phyloP scores from a whole-genome alignment of 2,797 vertebrate genomes.

The Phyllotis vaccarum region DNA sequence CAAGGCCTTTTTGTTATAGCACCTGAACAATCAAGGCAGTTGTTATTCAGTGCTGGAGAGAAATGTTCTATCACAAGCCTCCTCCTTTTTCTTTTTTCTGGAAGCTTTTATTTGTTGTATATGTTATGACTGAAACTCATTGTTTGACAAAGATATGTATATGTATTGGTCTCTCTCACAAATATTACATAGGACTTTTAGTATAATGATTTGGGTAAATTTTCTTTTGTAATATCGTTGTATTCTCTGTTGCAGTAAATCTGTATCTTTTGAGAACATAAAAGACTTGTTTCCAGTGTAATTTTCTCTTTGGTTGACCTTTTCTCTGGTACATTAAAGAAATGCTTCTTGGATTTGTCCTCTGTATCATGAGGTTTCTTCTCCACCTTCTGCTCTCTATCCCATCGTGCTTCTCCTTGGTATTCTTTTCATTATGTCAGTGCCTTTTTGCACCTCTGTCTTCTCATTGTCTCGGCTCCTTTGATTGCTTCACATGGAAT shows the following conservation, averaged over 20 bases:
- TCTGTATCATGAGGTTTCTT: not conserved
- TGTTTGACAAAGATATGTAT: not conserved
- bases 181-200: not conserved
- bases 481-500: not conserved
- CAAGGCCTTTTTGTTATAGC: not conserved
- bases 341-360: not conserved
- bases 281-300: not conserved
- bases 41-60: not conserved
- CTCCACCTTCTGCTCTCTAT: not conserved
- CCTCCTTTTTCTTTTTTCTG: not conserved
- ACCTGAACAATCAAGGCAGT: not conserved
- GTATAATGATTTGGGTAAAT: not conserved
- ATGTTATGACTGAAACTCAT: not conserved
- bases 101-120: not conserved
- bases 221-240: not conserved
- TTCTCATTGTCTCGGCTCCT: not conserved
- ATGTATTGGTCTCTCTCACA: not conserved
- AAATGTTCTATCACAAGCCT: not conserved
- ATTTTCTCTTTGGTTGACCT: not conserved
- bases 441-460: not conserved
- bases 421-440: not conserved
- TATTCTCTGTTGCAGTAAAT: not conserved
- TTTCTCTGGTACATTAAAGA: not conserved
- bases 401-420: not conserved
- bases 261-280: not conserved